Base-by-base conservation (phyloP, 64 coral and sea anemone species). In the Porites lutea region DNA sequence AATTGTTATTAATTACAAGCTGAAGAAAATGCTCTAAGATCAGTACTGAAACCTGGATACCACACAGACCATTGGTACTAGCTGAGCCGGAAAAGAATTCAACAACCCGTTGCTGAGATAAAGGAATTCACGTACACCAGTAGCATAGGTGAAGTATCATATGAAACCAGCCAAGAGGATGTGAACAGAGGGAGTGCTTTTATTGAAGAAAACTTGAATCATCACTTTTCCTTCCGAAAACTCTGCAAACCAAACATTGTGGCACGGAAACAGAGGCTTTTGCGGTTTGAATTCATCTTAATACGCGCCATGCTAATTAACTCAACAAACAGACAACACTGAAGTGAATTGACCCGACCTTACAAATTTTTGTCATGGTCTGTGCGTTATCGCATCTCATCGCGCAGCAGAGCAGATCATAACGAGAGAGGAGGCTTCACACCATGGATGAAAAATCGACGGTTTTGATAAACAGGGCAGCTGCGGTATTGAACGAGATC, bases 1-100 rank as follows among this genome's bases (percentile, higher is more conserved):
- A 84, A 84, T 84, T 49, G 81, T 18, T 68, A 16, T 46, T 63
- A 84, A 84, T 84, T 53, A 82, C 48, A 67, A 67, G 61, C 62
- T 65, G 37, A 11, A n/a, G 64, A 51, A 84, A 52, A 84, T 68
- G 47, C 81, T 64, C 13, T 49, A 3, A 12, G 37, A 16, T 46
- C 58, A 82, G 44, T 47, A 22, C 44, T 68, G 15, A 69, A 19
- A 18, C 37, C 18, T 84, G n/a, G 62, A 68, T 52, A 69, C 81
- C 15, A 52, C 57, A 48, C 81, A 84, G 5, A 65, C 47, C 8
- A 51, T 1, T 5, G 54, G 19, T 52, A n/a, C 16, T 52, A 13
- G 22, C 8, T 3, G 0, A 18, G 60, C 11, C 18, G 52, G 51
- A 14, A 65, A 82, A 15, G 6, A 13, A 48, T 8, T 14, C 53